These are phyloP conservation scores for Nomada ferruginata DNA, from an alignment of 2,888 invertebrate genomes.

Conservation along the genomic window DNA sequence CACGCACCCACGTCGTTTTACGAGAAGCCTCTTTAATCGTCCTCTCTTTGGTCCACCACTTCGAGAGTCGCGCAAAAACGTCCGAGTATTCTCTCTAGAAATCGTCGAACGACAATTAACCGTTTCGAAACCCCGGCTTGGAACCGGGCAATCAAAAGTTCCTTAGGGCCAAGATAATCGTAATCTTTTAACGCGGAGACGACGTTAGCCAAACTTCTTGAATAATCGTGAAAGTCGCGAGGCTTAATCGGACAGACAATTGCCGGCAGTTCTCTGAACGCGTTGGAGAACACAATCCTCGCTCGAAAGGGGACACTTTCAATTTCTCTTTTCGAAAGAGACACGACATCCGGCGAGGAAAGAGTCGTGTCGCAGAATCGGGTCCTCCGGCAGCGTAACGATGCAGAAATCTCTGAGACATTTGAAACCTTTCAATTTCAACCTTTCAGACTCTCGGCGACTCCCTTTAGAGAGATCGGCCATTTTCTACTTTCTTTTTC, in stretches of 20 bases:
- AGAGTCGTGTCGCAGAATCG: not conserved
- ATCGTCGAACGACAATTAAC: slow-evolving; percentile 7
- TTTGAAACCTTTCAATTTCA: too few species aligned
- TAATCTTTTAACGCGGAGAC: not conserved
- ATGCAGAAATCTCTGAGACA: not conserved
- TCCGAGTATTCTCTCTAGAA: not conserved
- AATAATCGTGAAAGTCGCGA: not conserved
- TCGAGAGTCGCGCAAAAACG: slow-evolving; percentile 4
- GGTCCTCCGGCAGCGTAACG: not conserved
- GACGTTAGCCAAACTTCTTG: slow-evolving; percentile 11
- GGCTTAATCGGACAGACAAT: slow-evolving; percentile 28
- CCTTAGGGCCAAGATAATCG: not conserved
- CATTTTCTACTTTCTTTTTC: too few species aligned
- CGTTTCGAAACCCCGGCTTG: not conserved
- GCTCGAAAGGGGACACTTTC: not conserved
- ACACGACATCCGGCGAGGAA: not conserved
- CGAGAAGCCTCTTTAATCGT: slow-evolving; percentile 13
- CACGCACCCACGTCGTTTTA: slow-evolving; percentile 36
- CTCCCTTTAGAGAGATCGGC: too few species aligned
- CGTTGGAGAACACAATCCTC: not conserved
- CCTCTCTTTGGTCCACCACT: not conserved
- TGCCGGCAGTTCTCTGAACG: not conserved
- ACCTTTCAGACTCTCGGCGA: too few species aligned
- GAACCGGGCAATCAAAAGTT: not conserved
- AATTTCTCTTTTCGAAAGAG: not conserved